These are phyloP conservation scores for Eilema sororculum DNA, from an alignment of 2,888 invertebrate species.

Conservation along the genomic window DNA sequence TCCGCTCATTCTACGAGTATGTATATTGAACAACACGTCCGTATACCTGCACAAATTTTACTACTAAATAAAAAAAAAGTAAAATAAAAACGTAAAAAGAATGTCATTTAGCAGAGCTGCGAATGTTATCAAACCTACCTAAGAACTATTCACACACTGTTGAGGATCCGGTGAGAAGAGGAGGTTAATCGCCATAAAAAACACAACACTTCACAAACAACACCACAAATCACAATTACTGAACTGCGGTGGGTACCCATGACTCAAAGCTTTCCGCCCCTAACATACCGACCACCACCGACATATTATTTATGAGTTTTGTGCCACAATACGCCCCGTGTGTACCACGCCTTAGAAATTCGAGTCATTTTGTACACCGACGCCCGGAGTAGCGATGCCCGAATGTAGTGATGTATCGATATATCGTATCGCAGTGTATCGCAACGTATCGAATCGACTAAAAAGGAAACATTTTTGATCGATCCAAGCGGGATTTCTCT, in stretches of 20 bases:
- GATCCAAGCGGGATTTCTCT: too few relatives aligned
- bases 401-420: not conserved
- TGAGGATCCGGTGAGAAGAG: too few relatives aligned
- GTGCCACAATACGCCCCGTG: slow-evolving; percentile 2
- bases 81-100: too few relatives aligned
- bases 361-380: not conserved
- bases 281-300: not conserved
- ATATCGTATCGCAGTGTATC: not conserved
- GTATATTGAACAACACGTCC: too few relatives aligned
- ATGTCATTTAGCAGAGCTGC: too few relatives aligned
- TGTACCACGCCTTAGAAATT: slow-evolving; percentile 6
- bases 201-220: slow-evolving; percentile 2
- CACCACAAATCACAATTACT: not conserved
- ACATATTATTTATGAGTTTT: slow-evolving; percentile 1
- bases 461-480: too few relatives aligned
- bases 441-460: not conserved
- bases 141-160: too few relatives aligned
- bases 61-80: too few relatives aligned
- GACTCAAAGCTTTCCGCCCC: not conserved
- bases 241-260: not conserved
- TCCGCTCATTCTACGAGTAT: too few relatives aligned
- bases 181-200: not conserved
- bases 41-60: too few relatives aligned
- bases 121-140: too few relatives aligned
- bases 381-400: not conserved